These are phyloP conservation scores for Drosophila mayri DNA, from an alignment of 1,140 invertebrate species.

Conservation along the genomic window DNA sequence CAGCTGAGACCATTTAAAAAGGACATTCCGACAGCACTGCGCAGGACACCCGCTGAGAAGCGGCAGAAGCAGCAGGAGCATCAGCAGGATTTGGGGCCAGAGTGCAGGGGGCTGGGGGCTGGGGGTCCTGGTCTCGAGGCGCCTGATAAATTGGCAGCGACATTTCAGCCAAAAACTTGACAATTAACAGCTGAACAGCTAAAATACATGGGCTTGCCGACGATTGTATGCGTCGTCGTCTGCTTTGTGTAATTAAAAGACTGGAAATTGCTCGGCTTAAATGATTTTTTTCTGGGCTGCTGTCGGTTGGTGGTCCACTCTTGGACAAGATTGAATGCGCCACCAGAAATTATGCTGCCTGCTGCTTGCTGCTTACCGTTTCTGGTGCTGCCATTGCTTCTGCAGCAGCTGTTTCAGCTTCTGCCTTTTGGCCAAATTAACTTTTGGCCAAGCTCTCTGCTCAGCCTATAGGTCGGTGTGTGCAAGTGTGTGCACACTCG, in stretches of 20 bases:
- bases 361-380: constrained; percentile 9
- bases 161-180: constrained; percentile 79
- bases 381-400: neutral
- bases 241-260: constrained; percentile 73
- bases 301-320: constrained; percentile 66
- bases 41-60: constrained; percentile 50
- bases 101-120: neutral
- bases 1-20: constrained; percentile 17
- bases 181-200: constrained; percentile 72
- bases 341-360: constrained; percentile 66
- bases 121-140: constrained; percentile 34
- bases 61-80: constrained; percentile 30
- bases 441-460: constrained; percentile 31
- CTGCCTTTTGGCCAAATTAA: constrained; percentile 49
- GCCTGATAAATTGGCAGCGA: constrained; percentile 79
- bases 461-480: constrained; percentile 20
- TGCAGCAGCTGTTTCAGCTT: constrained; percentile 23
- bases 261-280: constrained; percentile 75
- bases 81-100: constrained; percentile 17
- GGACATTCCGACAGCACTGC: constrained; percentile 20
- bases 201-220: constrained; percentile 40
- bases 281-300: constrained; percentile 46
- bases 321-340: constrained; percentile 74
- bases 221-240: constrained; percentile 21
- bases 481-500: constrained; percentile 1